Evolutionary conservation across 2,888 invertebrate species (phyloP).

Genomic region (Plagodis dolabraria): DNA sequence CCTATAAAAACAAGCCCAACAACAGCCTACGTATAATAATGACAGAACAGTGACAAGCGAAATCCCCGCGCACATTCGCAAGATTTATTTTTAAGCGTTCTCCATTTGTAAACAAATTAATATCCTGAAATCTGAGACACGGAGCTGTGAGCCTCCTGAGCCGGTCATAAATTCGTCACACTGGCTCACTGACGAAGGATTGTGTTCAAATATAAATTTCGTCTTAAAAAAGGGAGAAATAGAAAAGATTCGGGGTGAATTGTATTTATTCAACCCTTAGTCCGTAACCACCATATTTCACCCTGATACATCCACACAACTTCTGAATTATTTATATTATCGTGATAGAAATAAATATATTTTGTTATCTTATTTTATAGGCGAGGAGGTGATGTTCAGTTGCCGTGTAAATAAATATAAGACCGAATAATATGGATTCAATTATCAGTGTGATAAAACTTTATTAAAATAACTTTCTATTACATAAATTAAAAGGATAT

Average conservation of each 20-base stretch:
- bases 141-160: conserved; percentile 40
- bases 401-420: not conserved
- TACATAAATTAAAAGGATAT: no score
- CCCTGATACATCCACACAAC: conserved; percentile 56
- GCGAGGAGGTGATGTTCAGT: conserved; percentile 13
- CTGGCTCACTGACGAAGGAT: conserved; percentile 44
- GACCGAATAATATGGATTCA: no score
- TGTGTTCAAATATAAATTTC: conserved; percentile 38
- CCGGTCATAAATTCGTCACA: conserved; percentile 58
- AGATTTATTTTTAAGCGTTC: conserved; percentile 35
- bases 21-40: conserved; percentile 26
- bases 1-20: not conserved
- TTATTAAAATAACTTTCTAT: no score
- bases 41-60: conserved; percentile 33
- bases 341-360: conserved; percentile 66
- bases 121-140: conserved; percentile 34
- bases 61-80: conserved; percentile 30
- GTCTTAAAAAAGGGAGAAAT: conserved; percentile 37
- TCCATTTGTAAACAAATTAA: conserved; percentile 49
- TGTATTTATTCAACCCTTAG: conserved; percentile 61
- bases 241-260: conserved; percentile 50
- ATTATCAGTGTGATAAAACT: no score
- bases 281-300: conserved; percentile 70
- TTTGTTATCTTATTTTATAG: conserved; percentile 43
- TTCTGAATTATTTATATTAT: conserved; percentile 78